These are phyloP conservation scores for Troides oblongomaculatus DNA, from an alignment of 2,888 invertebrate genomes.

Conservation along the genomic window DNA sequence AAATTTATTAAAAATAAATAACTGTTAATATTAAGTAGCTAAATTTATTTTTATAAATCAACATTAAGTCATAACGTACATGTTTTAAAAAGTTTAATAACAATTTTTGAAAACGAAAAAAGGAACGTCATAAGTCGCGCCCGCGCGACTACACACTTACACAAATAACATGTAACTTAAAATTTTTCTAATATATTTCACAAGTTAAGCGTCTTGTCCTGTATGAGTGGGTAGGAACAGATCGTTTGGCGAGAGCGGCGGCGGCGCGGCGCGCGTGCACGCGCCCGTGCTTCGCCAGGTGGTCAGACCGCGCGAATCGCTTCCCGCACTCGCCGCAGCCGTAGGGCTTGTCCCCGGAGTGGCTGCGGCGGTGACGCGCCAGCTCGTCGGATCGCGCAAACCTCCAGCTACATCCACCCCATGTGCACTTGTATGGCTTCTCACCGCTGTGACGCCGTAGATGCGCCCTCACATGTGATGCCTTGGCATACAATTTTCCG, in stretches of 20 bases:
- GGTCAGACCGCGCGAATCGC: constrained; percentile 95
- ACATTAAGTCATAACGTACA: constrained; percentile 1
- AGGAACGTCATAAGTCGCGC: constrained; percentile 13
- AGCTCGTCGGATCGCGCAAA: constrained; percentile 97
- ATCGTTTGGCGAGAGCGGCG: constrained; percentile 48
- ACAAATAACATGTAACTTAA: not conserved
- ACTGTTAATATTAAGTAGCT: not conserved
- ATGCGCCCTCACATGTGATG: constrained; percentile 94
- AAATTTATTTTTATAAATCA: constrained; percentile 6
- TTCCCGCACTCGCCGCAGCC: constrained; percentile 93
- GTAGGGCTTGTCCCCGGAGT: constrained; percentile 97
- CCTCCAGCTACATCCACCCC: constrained; percentile 93
- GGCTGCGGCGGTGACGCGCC: constrained; percentile 95
- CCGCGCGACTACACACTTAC: constrained; percentile 12
- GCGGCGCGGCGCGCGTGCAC: constrained; percentile 86
- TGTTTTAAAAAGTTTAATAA: constrained; percentile 20
- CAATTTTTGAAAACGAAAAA: constrained; percentile 14
- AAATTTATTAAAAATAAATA: not conserved
- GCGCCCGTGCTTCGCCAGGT: constrained; percentile 94
- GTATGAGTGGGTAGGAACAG: constrained; percentile 39
- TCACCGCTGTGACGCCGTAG: constrained; percentile 91
- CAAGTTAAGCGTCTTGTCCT: constrained; percentile 49
- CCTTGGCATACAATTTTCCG: constrained; percentile 91
- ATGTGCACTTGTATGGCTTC: constrained; percentile 86
- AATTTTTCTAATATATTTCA: constrained; percentile 38